Base-by-base conservation (phyloP, 1,140 invertebrate genomes). In the Aleiodes sp. region DNA sequence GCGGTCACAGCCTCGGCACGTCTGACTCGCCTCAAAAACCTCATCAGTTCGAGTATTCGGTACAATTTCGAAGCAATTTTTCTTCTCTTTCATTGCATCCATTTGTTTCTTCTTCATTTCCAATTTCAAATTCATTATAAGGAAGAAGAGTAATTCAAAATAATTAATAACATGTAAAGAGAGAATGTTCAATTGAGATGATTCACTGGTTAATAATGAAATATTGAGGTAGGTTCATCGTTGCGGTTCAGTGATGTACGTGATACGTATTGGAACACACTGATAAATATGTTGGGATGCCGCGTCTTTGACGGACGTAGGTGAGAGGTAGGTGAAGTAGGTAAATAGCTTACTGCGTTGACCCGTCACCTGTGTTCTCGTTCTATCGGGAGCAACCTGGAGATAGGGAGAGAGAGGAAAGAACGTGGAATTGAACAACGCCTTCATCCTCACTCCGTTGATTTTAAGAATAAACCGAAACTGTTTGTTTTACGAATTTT, bases 351-450 rank as follows among this genome's bases (percentile, higher is more conserved):
- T 86, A 84, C 80, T 80, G 82, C 83, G 82, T 80, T 86, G 83
- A 85, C 84, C 84, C 83, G 84, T 85, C 84, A 85, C 84, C 83
- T 86, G 83, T 81, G 84, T 85, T 86, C 84, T 85, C 84, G 84
- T 86, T 86, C 80, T 85, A 86, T 85, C 78, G 83, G 77, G 84
- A 85, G 83, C 83, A 75, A 73, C 76, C 69, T 71, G 65, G n/a
- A n/a, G n/a, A n/a, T n/a, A n/a, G n/a, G n/a, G n/a, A n/a, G n/a
- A 21, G 46, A 39, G 63, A 65, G 63, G 65, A 59, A 70, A 65
- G 63, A 66, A 28, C 62, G 61, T 63, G 62, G 52, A 65, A 65
- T 46, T 14, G 64, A 52, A 52, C 46, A 70, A 70, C 52, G 60
- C 61, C 60, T 46, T 68, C 66, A 16, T 68, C 29, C 26, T 62